These are phyloP conservation scores for Casuarius casuarius DNA, from an alignment of 2,113 vertebrate genomes.

Conservation along the genomic window DNA sequence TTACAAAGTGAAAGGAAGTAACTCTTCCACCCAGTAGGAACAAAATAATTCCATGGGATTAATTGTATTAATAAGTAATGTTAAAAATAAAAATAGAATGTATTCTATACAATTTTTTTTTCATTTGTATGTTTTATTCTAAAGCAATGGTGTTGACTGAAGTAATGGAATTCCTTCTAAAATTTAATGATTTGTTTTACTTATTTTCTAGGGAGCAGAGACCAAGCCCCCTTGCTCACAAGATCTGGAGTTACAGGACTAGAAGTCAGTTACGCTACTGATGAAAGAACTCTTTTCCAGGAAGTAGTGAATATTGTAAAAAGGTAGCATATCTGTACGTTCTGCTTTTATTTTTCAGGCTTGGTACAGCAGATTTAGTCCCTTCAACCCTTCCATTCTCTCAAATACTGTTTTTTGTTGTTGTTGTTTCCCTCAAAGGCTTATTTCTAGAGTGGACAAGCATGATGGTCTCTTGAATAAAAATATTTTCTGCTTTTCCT, in stretches of 20 bases:
- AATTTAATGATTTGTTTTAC: constrained; percentile 48
- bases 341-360: constrained; percentile 70
- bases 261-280: constrained; percentile 88
- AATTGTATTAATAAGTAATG: not conserved
- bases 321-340: constrained; percentile 83
- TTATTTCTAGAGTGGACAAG: constrained; percentile 68
- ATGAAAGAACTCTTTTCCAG: constrained; percentile 94
- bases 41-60: not conserved
- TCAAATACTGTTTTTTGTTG: constrained; percentile 11
- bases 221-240: constrained; percentile 88
- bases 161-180: constrained; percentile 27
- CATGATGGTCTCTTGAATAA: constrained; percentile 53
- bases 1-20: not conserved
- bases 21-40: not conserved
- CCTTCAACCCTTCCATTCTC: constrained; percentile 47
- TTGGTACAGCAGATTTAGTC: constrained; percentile 60
- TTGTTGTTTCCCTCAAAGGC: constrained; percentile 42
- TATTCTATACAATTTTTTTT: not conserved
- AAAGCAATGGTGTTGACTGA: constrained; percentile 28
- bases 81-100: not conserved
- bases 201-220: constrained; percentile 82
- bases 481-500: constrained; percentile 49
- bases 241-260: constrained; percentile 93
- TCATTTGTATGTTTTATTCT: constrained; percentile 12
- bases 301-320: constrained; percentile 88